phyloP scores from a whole-genome alignment of 2,113 vertebrate species.

The Lethenteron reissneri region DNA sequence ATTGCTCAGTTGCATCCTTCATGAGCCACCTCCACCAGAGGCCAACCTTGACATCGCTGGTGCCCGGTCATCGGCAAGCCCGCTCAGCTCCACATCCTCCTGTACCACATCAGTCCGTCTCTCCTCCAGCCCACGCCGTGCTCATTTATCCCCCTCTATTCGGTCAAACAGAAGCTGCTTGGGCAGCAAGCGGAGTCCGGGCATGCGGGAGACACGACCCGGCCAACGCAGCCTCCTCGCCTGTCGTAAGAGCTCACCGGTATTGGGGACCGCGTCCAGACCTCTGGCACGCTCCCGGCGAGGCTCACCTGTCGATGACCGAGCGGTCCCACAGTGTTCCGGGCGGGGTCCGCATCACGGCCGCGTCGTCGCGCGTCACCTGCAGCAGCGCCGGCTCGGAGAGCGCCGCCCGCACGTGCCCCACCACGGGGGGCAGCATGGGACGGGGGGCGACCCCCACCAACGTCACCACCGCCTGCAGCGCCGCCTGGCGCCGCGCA shows the following conservation, averaged over 20 bases:
- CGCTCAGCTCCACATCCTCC: not conserved
- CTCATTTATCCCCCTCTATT: too few relatives aligned
- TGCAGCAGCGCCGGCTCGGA: slow-evolving; percentile 37
- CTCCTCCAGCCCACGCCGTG: not conserved
- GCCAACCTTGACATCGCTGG: too few relatives aligned
- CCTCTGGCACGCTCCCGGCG: not conserved
- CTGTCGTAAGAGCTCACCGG: not conserved
- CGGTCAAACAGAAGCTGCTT: too few relatives aligned
- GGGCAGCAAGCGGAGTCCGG: too few relatives aligned
- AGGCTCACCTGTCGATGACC: slow-evolving; percentile 57
- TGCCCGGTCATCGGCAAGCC: too few relatives aligned
- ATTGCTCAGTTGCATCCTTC: too few relatives aligned
- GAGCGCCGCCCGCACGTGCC: slow-evolving; percentile 36
- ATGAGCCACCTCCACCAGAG: too few relatives aligned
- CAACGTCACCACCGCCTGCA: slow-evolving; percentile 58
- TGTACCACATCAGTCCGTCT: not conserved
- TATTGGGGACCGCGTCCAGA: not conserved
- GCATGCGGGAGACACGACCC: too few relatives aligned
- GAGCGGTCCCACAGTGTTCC: slow-evolving; percentile 74
- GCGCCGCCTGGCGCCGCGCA: slow-evolving; percentile 22
- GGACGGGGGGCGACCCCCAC: slow-evolving; percentile 43
- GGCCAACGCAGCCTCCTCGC: not conserved
- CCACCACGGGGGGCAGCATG: slow-evolving; percentile 52
- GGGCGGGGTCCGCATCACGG: slow-evolving; percentile 59
- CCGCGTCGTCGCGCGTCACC: slow-evolving; percentile 64